A percentile compares a stretch with the other conserved stretches of the same genome.
These are phyloP conservation scores for Lumbricus terrestris DNA, from an alignment of 2,888 invertebrate species.

Conservation along the genomic window DNA sequence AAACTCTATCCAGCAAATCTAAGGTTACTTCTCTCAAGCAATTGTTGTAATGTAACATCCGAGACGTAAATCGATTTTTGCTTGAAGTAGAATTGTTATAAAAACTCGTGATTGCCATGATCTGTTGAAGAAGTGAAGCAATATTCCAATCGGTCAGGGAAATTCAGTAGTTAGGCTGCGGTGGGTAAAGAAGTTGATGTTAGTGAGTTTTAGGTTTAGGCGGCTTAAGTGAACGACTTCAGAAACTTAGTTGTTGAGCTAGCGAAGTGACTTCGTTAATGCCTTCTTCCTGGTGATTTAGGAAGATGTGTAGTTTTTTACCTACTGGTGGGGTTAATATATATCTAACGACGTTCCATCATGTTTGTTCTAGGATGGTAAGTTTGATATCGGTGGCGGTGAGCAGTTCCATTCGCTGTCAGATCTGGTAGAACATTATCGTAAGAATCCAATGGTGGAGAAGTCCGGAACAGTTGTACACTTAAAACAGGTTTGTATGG, in stretches of 20 bases:
- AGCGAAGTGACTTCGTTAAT: neutral
- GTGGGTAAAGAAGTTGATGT: too few relatives aligned
- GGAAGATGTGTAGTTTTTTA: neutral
- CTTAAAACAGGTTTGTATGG: slow-evolving; percentile 38
- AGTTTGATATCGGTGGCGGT: slow-evolving; percentile 89
- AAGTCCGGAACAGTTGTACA: slow-evolving; percentile 40
- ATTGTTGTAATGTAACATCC: too few relatives aligned
- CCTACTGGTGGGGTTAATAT: neutral
- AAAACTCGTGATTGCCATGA: too few relatives aligned
- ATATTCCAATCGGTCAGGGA: too few relatives aligned
- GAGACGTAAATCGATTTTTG: too few relatives aligned
- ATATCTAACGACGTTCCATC: neutral
- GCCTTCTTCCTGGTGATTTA: neutral
- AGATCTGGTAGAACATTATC: slow-evolving; percentile 92
- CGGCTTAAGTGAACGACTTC: too few relatives aligned
- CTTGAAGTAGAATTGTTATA: too few relatives aligned
- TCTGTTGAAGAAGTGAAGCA: too few relatives aligned
- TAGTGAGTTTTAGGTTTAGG: too few relatives aligned
- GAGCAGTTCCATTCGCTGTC: slow-evolving; percentile 93
- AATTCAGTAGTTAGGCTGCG: too few relatives aligned
- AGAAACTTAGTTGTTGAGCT: neutral
- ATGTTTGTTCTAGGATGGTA: slow-evolving; percentile 71
- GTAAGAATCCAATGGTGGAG: slow-evolving; percentile 66
- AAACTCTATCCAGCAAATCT: too few relatives aligned
- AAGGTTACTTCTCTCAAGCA: too few relatives aligned